A percentile compares a stretch with the other conserved stretches of the same genome.
These are phyloP conservation scores for Microtus obscurus DNA, from an alignment of 2,797 vertebrate species.

Conservation along the genomic window DNA sequence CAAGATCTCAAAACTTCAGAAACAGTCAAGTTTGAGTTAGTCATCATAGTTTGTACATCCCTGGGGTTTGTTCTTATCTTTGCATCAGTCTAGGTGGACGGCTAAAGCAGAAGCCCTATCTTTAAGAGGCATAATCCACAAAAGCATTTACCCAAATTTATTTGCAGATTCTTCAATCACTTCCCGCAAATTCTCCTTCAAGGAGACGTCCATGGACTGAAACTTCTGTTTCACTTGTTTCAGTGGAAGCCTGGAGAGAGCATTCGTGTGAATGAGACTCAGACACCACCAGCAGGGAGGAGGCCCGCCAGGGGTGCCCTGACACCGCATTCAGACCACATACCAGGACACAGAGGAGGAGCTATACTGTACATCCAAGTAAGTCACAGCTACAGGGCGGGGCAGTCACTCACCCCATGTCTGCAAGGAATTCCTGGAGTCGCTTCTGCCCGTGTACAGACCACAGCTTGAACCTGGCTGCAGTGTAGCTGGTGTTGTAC, in stretches of 20 bases:
- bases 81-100: not conserved
- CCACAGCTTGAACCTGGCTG: slow-evolving; percentile 96
- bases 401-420: slow-evolving; percentile 93
- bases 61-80: not conserved
- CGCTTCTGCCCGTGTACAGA: slow-evolving; percentile 97
- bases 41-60: not conserved
- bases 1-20: not conserved
- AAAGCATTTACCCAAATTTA: slow-evolving; percentile 94
- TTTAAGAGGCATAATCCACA: slow-evolving; percentile 13
- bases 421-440: slow-evolving; percentile 96
- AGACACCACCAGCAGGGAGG: accelerated
- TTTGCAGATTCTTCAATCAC: slow-evolving; percentile 98
- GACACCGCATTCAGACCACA: accelerated
- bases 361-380: not conserved
- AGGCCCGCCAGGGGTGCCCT: not conserved
- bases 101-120: slow-evolving; percentile 18
- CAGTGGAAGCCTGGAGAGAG: slow-evolving; percentile 92
- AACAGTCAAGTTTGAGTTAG: not conserved
- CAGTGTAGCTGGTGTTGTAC: slow-evolving; percentile 96
- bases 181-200: slow-evolving; percentile 98
- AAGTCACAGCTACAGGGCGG: not conserved
- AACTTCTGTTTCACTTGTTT: slow-evolving; percentile 98
- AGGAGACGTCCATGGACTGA: slow-evolving; percentile 95
- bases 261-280: not conserved
- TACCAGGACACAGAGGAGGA: not conserved